phyloP scores from a whole-genome alignment of 2,888 invertebrate genomes.

The Standfussiana lucernea region DNA sequence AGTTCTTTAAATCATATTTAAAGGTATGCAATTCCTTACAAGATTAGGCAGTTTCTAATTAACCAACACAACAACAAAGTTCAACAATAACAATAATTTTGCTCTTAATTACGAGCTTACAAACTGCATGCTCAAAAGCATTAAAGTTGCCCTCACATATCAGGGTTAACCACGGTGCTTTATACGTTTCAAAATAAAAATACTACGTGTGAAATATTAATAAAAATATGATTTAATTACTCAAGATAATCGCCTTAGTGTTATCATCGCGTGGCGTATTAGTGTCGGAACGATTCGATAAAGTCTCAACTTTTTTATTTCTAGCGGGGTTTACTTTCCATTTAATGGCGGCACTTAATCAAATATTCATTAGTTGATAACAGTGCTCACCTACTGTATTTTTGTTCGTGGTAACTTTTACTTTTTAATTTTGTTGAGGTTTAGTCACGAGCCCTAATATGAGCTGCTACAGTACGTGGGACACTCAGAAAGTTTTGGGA shows the following conservation, averaged over 20 bases:
- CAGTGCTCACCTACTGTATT: constrained; percentile 56
- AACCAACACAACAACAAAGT: constrained; percentile 51
- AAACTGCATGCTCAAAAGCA: constrained; percentile 65
- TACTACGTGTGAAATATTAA: constrained; percentile 73
- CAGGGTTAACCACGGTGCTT: constrained; percentile 55
- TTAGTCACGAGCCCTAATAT: background rate
- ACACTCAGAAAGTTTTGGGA: too few relatives aligned
- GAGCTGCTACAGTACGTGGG: too few relatives aligned
- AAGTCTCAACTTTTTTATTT: constrained; percentile 72
- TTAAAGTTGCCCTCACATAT: constrained; percentile 61
- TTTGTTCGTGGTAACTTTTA: constrained; percentile 32
- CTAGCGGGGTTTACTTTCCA: constrained; percentile 62
- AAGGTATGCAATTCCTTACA: constrained; percentile 15
- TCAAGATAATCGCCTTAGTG: constrained; percentile 79
- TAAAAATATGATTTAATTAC: constrained; percentile 80
- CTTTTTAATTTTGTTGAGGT: constrained; percentile 7
- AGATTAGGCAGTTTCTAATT: constrained; percentile 49
- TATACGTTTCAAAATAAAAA: constrained; percentile 55
- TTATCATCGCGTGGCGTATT: constrained; percentile 86
- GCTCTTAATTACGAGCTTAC: constrained; percentile 46
- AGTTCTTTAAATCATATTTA: background rate
- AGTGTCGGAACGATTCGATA: constrained; percentile 81
- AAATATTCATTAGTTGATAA: constrained; percentile 76
- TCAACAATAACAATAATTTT: constrained; percentile 60
- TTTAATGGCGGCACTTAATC: constrained; percentile 72